Evolutionary conservation across 2,113 vertebrate genomes (phyloP), one percentile per base, ranked within the genome.

Genomic region (Platycercus adscitus): DNA sequence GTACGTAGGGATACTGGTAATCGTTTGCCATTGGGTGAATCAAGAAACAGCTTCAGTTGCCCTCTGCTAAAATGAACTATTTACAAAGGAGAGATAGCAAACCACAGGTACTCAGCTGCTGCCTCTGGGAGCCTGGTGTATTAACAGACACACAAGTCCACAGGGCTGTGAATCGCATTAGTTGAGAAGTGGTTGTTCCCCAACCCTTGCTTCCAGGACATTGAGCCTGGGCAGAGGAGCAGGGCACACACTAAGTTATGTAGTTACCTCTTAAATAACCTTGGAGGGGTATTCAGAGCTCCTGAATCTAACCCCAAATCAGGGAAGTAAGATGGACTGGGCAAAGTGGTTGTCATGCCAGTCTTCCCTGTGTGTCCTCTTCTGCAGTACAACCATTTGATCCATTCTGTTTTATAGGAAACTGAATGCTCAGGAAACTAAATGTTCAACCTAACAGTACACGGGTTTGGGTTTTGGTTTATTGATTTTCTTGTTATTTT

Each of bases 1-100:
- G 24, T 70, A 47, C 10, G 2, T 1, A 13, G 25, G 8, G 15
- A 16, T 75, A 37, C 58, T 73, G 81, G 9, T 55, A 15, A 31
- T 41, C 0, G 0, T 24, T 85, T 0, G 1, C 39, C 35, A 52
- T 2, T 28, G 39, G n/a, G 37, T 26, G 31, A 58, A 23, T 70
- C 6, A 41, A 66, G 17, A 47, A 33, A 25, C 8, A 41, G 10
- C n/a, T 88, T 86, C 19, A 4, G 7, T 82, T 41, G 28, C 11
- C 3, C 11, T 41, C n/a, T 81, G 33, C 41, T 86, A 17, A 86
- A 81, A 35, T 20, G 3, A 52, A 7, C 31, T 66, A 0, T 70
- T 50, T 80, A 53, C 28, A 43, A 41, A 83, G 63, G 37, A 73
- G 58, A 88, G 71, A 25, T 41, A 56, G 41, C 10, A 81, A 88